These are phyloP conservation scores for Cheilosia vernalis DNA, from an alignment of 2,888 invertebrate species.

Conservation along the genomic window DNA sequence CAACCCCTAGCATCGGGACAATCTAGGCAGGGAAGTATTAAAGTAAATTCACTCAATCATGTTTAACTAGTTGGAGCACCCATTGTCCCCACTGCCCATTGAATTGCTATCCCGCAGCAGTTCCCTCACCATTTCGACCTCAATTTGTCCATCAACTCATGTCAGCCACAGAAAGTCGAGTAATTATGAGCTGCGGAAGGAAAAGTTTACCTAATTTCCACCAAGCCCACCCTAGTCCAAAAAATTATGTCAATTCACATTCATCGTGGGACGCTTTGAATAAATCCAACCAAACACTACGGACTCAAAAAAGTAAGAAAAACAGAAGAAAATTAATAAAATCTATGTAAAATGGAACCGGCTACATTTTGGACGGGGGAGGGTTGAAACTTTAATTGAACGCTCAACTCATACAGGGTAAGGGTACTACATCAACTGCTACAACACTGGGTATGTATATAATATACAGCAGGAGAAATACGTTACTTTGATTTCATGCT, in stretches of 20 bases:
- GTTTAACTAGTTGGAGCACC: too few relatives aligned
- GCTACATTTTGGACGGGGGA: neutral
- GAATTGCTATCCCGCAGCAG: too few relatives aligned
- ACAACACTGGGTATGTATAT: constrained; percentile 9
- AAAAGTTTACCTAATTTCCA: constrained; percentile 2
- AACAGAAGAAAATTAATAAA: neutral
- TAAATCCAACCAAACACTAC: constrained; percentile 20
- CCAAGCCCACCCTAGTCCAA: neutral
- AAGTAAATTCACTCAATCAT: too few relatives aligned
- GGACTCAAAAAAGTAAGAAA: neutral
- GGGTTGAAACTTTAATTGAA: constrained; percentile 10
- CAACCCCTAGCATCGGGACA: too few relatives aligned
- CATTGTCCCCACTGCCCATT: too few relatives aligned
- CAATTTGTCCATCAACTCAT: neutral
- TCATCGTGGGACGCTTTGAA: neutral
- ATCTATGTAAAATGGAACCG: neutral
- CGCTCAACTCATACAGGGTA: neutral
- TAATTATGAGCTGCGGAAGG: constrained; percentile 8
- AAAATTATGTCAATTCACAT: constrained; percentile 11
- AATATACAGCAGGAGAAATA: constrained; percentile 66
- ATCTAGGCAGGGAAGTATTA: too few relatives aligned
- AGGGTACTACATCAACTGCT: constrained; percentile 42
- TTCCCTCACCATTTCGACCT: neutral
- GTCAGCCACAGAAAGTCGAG: neutral
- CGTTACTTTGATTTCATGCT: constrained; percentile 76